Percentiles rank a stretch among this genome's conserved stretches.
Conservation (phyloP, 2,888 invertebrate species). For the Oligia latruncula region DNA sequence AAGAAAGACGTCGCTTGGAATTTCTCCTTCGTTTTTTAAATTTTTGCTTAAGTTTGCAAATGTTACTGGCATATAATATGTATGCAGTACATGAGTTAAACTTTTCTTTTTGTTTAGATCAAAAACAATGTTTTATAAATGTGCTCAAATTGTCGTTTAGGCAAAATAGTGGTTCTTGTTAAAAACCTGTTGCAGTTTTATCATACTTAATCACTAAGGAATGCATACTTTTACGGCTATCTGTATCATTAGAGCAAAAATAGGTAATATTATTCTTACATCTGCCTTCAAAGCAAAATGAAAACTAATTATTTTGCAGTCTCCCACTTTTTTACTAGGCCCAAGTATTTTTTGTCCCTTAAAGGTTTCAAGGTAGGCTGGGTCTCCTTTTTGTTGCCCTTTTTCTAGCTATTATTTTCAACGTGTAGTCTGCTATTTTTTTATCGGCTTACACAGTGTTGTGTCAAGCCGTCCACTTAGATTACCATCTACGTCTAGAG, state of each 20-base stretch:
- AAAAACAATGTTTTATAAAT: not conserved
- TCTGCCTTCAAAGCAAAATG: conserved; percentile 41
- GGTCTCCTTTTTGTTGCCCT: conserved; percentile 45
- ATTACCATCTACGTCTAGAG: conserved; percentile 79
- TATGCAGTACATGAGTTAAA: too few relatives aligned
- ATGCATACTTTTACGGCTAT: conserved; percentile 28
- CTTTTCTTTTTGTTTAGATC: not conserved
- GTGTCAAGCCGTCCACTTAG: conserved; percentile 70
- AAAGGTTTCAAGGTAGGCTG: conserved; percentile 32
- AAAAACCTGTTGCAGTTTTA: conserved; percentile 2
- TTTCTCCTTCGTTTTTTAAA: not conserved
- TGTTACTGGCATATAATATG: not conserved
- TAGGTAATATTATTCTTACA: conserved; percentile 38
- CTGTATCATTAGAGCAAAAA: conserved; percentile 33
- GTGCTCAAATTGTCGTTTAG: not conserved
- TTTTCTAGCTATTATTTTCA: conserved; percentile 67
- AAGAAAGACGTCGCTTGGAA: too few relatives aligned
- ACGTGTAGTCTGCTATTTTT: conserved; percentile 61
- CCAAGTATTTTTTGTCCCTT: conserved; percentile 38
- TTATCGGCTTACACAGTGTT: conserved; percentile 71
- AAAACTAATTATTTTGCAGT: conserved; percentile 54
- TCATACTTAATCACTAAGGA: conserved; percentile 11
- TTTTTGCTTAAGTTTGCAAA: not conserved
- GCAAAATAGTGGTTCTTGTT: not conserved
- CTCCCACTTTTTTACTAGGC: conserved; percentile 32